Base-by-base conservation (phyloP, 2,113 vertebrate genomes). In the Pyxicephalus adspersus region DNA sequence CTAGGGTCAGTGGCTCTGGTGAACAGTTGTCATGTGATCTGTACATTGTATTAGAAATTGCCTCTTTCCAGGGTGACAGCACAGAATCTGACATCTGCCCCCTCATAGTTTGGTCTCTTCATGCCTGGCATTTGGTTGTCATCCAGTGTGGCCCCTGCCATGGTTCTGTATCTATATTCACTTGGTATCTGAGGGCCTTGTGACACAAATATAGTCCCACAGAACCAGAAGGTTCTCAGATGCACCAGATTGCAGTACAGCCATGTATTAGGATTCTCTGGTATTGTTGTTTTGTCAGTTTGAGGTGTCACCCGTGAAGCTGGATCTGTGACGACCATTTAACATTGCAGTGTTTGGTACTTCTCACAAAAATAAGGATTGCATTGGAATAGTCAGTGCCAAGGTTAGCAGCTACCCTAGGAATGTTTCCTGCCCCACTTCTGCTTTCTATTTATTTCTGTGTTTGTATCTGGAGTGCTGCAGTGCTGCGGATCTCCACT, bases 381-480 rank as follows among this genome's bases (percentile, higher is more conserved):
- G 64, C 29, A 19, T 51, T 15, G 23, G 50, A 50, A 79, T 60
- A 26, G 55, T 54, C 77, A 55, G 64, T 78, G 63, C 52, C 65
- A 70, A 20, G 31, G 77, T 61, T 34, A 60, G 17, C 76, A 22
- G 50, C 50, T 66, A 17, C 76, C 51, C 8, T 15, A 15, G 79
- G 80, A 75, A 75, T 45, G 61, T 65, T 58, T 57, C 68, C 79
- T 81, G 71, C 67, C 66, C 61, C 64, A 52, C 63, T 66, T 58
- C 64, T 57, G 63, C 57, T 73, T 73, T 74, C 79, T 65, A 34
- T 77, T 64, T 73, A 7, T 81, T 60, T 80, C 66, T 81, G 16
- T 74, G 79, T 82, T 75, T 82, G 80, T 65, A 57, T 82, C 50
- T 74, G 38, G 61, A 82, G 80, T 82, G 80, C 71, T 82, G 80